These are phyloP conservation scores for Meriones psammophilus DNA, from an alignment of 2,797 vertebrate genomes.

Conservation along the genomic window DNA sequence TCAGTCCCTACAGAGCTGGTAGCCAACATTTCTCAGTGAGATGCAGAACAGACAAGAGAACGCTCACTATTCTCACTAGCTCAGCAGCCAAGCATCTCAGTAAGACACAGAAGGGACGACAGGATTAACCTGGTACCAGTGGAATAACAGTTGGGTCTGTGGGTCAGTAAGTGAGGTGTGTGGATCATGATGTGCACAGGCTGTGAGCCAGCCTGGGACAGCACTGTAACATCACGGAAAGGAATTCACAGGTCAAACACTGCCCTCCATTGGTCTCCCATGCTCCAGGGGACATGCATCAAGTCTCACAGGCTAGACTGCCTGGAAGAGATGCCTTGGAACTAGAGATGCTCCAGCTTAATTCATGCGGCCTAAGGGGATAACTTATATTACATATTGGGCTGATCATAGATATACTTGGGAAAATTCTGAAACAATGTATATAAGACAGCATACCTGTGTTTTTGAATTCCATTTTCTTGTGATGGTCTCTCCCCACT, in stretches of 20 bases:
- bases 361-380: not conserved
- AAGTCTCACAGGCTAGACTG: not conserved
- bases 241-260: not conserved
- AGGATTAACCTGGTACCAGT: not conserved
- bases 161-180: not conserved
- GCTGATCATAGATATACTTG: rapidly evolving
- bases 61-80: not conserved
- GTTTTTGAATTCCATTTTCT: conserved; percentile 96
- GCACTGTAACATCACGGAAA: not conserved
- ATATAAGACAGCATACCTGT: conserved; percentile 87
- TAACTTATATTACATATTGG: rapidly evolving
- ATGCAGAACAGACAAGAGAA: not conserved
- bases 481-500: conserved; percentile 91
- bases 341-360: not conserved
- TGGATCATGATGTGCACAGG: not conserved
- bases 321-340: too few species aligned
- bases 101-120: not conserved
- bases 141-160: not conserved
- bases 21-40: not conserved
- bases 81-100: not conserved
- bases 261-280: not conserved
- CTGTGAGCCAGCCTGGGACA: not conserved
- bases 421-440: not conserved
- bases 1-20: not conserved
- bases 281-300: not conserved